phyloP scores from a whole-genome alignment of 2,797 vertebrate genomes.

The Calcarius lapponicus region DNA sequence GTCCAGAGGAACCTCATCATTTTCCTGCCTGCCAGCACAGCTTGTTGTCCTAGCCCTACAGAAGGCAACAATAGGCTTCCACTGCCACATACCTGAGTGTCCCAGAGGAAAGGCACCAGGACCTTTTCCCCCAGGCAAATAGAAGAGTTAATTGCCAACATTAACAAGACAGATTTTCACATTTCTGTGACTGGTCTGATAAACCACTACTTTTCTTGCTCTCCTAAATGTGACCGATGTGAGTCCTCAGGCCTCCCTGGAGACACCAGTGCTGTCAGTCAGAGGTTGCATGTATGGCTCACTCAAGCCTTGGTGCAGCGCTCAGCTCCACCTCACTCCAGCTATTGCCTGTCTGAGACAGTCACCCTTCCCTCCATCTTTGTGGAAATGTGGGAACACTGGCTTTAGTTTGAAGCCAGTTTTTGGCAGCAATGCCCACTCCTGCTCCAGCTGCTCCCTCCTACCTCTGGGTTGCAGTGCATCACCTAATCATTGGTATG shows the following conservation, averaged over 20 bases:
- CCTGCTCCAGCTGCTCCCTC: background rate
- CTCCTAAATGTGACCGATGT: accelerated
- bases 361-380: background rate
- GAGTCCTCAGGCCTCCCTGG: background rate
- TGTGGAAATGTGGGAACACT: background rate
- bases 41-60: background rate
- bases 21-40: background rate
- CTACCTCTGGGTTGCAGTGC: background rate
- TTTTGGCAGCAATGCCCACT: background rate
- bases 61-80: background rate
- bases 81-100: background rate
- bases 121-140: background rate
- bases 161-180: background rate
- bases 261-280: background rate
- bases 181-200: background rate
- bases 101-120: background rate
- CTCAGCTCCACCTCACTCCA: background rate
- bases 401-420: background rate
- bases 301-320: background rate
- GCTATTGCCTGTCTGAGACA: background rate
- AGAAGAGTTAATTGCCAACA: background rate
- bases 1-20: background rate
- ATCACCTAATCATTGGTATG: background rate
- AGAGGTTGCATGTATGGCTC: background rate
- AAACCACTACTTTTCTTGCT: background rate